Percentiles rank a stretch among this genome's conserved stretches.
These are phyloP conservation scores for Strongylocentrotus purpuratus DNA, from an alignment of 35 echinoderm and acorn worm species.

Conservation along the genomic window DNA sequence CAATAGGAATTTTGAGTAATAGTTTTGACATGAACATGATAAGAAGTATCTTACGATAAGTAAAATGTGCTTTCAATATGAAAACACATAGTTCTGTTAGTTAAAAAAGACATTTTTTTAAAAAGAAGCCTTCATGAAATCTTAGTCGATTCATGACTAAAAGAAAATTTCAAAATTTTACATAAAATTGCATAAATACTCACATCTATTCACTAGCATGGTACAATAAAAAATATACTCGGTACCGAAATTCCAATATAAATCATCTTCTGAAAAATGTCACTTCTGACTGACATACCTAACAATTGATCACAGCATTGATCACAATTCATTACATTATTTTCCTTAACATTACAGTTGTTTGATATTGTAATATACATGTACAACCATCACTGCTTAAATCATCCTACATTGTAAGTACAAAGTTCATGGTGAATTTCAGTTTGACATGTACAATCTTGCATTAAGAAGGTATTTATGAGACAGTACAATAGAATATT, in stretches of 20 bases:
- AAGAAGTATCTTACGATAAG: background rate
- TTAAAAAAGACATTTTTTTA: background rate
- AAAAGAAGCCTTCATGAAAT: background rate
- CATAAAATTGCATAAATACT: background rate
- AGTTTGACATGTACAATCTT: background rate
- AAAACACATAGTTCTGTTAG: background rate
- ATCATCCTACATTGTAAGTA: background rate
- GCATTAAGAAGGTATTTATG: background rate
- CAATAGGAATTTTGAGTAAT: background rate
- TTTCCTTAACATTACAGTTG: background rate
- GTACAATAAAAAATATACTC: too few species aligned
- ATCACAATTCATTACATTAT: background rate
- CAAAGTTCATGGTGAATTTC: background rate
- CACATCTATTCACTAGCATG: too few species aligned
- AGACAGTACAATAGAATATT: background rate
- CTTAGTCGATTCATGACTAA: background rate
- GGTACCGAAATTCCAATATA: too few species aligned
- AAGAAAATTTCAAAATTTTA: background rate
- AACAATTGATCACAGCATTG: background rate
- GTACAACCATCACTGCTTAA: too few species aligned
- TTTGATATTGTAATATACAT: too few species aligned
- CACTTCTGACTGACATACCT: background rate
- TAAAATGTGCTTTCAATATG: background rate
- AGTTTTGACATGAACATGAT: background rate
- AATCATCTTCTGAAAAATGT: background rate